Base-by-base conservation (phyloP, 1,140 invertebrate species). In the Sinella curviseta region DNA sequence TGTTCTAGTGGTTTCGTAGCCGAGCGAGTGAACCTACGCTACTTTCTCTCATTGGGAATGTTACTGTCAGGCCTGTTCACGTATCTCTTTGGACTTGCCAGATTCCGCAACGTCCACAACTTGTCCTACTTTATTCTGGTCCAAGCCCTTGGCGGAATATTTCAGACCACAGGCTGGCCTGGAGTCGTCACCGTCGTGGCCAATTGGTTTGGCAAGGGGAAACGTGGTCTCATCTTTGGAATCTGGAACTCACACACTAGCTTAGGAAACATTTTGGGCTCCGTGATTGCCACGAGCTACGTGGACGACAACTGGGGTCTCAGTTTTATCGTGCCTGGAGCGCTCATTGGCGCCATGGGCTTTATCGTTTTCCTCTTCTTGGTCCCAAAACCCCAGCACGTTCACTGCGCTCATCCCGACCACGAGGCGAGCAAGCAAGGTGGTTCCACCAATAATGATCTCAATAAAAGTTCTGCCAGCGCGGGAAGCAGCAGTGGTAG, bases 201-300 rank as follows among this genome's bases (percentile, higher is more conserved):
- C 16, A 96, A 98, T 85, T 99, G 97, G 97, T 98, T 96, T 88
- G 96, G 96, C 0, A 96, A 94, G 87, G 90, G 91, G 26, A 96
- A 95, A 86, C 89, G 92, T 86, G 90, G 90, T 28, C 87, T 98
- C 8, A 96, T 98, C 81, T 98, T 98, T 88, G 97, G 97, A 17
- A 90, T 98, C 17, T 99, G 90, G 90, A 99, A 99, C 87, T 97
- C 96, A 0, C 97, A 99, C 84, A 98, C 97, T 0, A 97, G 95
- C 0, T 89, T 98, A 16, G 97, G 97, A 34, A 99, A 99, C 86
- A 98, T 99, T 85, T 85, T 98, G 90, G 97, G 94, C 86, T 90
- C 92, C 0, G 81, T 96, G 2, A 93, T 98, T 77, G 95, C 96
- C 12, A 94, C 93, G 0, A 85, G 90, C 54, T 98, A 92, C 88